These are phyloP conservation scores for Rousettus leschenaultii DNA, from an alignment of 2,113 vertebrate genomes.

Conservation along the genomic window DNA sequence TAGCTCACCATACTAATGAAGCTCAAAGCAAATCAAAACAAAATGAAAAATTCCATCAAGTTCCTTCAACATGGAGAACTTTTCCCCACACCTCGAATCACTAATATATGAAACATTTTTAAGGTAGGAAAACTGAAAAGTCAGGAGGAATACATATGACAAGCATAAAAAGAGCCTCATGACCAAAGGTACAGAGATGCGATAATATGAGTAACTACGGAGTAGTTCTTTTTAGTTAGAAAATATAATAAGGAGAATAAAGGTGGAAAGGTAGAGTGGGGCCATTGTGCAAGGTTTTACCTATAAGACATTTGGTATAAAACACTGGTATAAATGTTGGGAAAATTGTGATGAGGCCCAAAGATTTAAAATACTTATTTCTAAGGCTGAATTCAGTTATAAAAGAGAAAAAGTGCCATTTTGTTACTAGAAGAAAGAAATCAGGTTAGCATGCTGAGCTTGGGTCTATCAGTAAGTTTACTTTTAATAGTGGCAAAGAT, in stretches of 20 bases:
- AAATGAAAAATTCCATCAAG: neutral
- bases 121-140: slow-evolving; percentile 19
- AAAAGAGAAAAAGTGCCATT: neutral
- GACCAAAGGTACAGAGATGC: neutral
- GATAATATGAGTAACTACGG: neutral
- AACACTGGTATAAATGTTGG: slow-evolving; percentile 18
- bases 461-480: neutral
- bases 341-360: slow-evolving; percentile 29
- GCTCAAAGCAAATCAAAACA: slow-evolving; percentile 41
- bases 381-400: slow-evolving; percentile 21
- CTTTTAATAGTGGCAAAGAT: slow-evolving; percentile 41
- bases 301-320: neutral
- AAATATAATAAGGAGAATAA: neutral
- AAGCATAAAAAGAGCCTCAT: neutral
- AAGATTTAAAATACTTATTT: slow-evolving; percentile 34
- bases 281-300: neutral
- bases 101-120: neutral
- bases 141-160: neutral
- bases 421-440: neutral
- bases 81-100: neutral
- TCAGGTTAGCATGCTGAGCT: neutral
- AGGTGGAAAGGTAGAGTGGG: neutral
- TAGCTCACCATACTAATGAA: neutral
- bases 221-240: neutral
- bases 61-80: slow-evolving; percentile 1